phyloP scores from a whole-genome alignment of 2,113 vertebrate genomes.

The Mirounga angustirostris region DNA sequence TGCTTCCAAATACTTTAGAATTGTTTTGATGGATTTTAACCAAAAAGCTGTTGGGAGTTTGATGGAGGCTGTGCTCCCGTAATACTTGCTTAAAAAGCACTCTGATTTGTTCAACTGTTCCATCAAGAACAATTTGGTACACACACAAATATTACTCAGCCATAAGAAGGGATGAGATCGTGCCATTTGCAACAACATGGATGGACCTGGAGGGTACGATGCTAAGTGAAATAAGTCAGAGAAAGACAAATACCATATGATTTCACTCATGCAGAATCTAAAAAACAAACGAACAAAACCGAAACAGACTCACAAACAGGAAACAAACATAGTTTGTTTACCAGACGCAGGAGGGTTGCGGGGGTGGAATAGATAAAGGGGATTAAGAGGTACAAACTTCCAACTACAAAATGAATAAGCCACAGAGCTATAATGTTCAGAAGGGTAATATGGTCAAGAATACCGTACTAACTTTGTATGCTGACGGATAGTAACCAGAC shows the following conservation, averaged over 20 bases:
- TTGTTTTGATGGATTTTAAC: constrained; percentile 27
- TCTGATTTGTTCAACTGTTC: not conserved
- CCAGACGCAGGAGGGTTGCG: not conserved
- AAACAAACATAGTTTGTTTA: not conserved
- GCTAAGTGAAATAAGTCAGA: not conserved
- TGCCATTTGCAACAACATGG: not conserved
- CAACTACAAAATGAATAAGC: not conserved
- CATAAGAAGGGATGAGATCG: not conserved
- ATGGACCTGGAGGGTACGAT: not conserved
- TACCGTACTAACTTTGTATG: not conserved
- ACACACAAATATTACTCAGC: not conserved
- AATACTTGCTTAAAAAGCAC: constrained; percentile 9
- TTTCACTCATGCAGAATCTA: not conserved
- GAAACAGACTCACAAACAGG: not conserved
- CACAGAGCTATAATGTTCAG: not conserved
- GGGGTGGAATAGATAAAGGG: not conserved
- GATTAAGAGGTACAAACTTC: not conserved
- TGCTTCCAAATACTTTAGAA: constrained; percentile 26
- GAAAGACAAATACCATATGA: not conserved
- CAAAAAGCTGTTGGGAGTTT: constrained; percentile 12
- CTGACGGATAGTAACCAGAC: not conserved
- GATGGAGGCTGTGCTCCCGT: not conserved
- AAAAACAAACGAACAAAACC: not conserved
- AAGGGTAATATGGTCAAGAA: not conserved
- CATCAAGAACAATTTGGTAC: not conserved